Evolutionary conservation across 2,113 vertebrate genomes (phyloP).

Genomic region (Pimephales promelas): DNA sequence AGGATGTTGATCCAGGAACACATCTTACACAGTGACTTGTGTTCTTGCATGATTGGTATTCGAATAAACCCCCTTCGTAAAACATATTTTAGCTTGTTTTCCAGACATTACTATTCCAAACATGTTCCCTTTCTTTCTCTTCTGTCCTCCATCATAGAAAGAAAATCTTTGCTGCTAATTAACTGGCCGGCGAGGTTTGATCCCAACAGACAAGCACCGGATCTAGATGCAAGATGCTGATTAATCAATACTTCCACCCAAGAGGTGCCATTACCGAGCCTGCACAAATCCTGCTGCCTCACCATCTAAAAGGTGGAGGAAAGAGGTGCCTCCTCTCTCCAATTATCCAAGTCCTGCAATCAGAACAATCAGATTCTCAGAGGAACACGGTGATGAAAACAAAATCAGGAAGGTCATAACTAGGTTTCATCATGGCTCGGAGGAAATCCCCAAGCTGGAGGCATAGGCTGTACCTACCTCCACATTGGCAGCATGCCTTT

Average conservation of each 20-base stretch:
- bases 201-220: neutral
- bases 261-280: conserved; percentile 11
- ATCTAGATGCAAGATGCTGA: conserved; percentile 17
- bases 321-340: conserved; percentile 21
- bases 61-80: neutral
- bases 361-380: neutral
- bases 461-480: neutral
- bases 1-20: too few relatives aligned
- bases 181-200: conserved; percentile 29
- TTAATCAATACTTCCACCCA: conserved; percentile 38
- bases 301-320: conserved; percentile 26
- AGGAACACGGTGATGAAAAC: conserved; percentile 25
- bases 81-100: neutral
- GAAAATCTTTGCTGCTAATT: conserved; percentile 8
- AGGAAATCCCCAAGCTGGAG: conserved; percentile 20
- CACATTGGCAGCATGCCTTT: conserved; percentile 46
- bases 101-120: neutral
- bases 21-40: neutral
- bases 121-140: conserved; percentile 8
- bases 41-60: neutral
- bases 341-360: conserved; percentile 34
- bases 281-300: conserved; percentile 27
- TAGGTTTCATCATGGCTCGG: neutral
- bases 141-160: neutral
- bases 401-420: conserved; percentile 19